Evolutionary conservation across 2,797 vertebrate genomes (phyloP), one percentile per base, ranked within the genome.

Genomic region (Coreius guichenoti): DNA sequence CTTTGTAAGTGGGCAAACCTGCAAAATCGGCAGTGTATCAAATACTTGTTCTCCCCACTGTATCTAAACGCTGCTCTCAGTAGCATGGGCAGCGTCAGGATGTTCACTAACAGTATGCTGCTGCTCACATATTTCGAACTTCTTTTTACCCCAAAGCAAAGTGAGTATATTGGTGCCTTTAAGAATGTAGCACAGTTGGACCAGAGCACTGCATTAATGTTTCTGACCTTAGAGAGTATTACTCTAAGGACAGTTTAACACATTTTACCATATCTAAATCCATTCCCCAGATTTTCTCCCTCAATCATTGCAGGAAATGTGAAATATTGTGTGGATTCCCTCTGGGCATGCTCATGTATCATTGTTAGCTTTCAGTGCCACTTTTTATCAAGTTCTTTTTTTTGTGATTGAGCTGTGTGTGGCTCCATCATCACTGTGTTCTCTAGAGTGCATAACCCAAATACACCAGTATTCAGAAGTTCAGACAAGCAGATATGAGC

Each of bases 331-430:
- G 54, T 61, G 33, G 54, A 77, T 61, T 76, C 23, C 33, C 54
- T 61, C 13, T 43, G 75, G 75, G 36, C 33, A 36, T 39, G 75
- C 75, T 43, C 54, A 26, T 61, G 17, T 43, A 77, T 77, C 31
- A 43, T 77, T 77, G 33, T 77, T 77, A 61, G 75, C 33, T 43
- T 58, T n/a, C 54, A 58, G 23, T 77, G 54, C 36, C 54, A 26
- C 51, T 39, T 77, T 61, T 61, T 14, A 77, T 77, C 13, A 43
- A 5, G 21, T 77, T 58, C 13, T 77, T 14, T 43, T 43, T 31
- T 33, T 23, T 23, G 33, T 6, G 75, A 77, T 77, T 58, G 75
- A 43, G 75, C 75, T 11, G 21, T 4, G 7, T 76, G 33, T 58
- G 33, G 33, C 23, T 77, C 13, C 33, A 14, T 51, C 12, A 1